A percentile compares a stretch with the other conserved stretches of the same genome.
Conservation (phyloP, 2,797 vertebrate genomes). For the Darevskia mixta region DNA sequence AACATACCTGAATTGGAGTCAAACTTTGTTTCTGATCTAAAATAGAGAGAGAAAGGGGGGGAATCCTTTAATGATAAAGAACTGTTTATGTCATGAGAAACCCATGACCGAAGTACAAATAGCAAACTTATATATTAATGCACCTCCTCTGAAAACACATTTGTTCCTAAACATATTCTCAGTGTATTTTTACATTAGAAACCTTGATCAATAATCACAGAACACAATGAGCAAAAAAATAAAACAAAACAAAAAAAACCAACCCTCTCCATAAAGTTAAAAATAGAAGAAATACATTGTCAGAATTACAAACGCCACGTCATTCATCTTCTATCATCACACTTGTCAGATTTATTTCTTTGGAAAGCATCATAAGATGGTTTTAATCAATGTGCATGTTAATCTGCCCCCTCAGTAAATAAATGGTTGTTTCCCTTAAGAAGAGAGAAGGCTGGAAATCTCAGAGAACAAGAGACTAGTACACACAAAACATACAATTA, state of each 20-base stretch:
- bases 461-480: slow-evolving; percentile 64
- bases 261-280: neutral
- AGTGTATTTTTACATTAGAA: slow-evolving; percentile 11
- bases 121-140: slow-evolving; percentile 42
- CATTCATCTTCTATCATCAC: too few relatives aligned
- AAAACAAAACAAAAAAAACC: neutral
- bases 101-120: slow-evolving; percentile 45
- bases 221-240: neutral
- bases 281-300: neutral
- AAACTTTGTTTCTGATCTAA: slow-evolving; percentile 94
- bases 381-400: slow-evolving; percentile 64
- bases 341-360: slow-evolving; percentile 35
- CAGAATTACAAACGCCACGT: neutral
- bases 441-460: slow-evolving; percentile 39
- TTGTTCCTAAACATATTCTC: slow-evolving; percentile 40
- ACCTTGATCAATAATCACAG: neutral
- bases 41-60: slow-evolving; percentile 67
- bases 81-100: slow-evolving; percentile 56
- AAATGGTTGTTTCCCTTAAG: slow-evolving; percentile 66
- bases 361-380: slow-evolving; percentile 61
- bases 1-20: slow-evolving; percentile 96
- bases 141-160: slow-evolving; percentile 44
- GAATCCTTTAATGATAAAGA: slow-evolving; percentile 59
- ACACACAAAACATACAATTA: slow-evolving; percentile 68
- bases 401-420: slow-evolving; percentile 63